Conservation (phyloP, 2,797 vertebrate species). For the Pseudotriccus pelzelni region DNA sequence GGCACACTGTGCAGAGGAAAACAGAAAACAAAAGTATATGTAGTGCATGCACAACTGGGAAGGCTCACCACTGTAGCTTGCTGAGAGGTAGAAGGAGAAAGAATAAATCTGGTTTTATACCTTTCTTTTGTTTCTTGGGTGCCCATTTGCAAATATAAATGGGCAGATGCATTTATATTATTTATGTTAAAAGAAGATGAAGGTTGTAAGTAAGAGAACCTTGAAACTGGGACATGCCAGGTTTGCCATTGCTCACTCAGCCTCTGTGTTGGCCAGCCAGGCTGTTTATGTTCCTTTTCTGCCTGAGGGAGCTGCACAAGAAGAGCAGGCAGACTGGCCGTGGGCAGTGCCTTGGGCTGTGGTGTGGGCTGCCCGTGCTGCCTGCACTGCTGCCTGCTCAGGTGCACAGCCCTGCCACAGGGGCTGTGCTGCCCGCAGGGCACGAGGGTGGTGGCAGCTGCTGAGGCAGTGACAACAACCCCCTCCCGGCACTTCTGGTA, state of each 20-base stretch:
- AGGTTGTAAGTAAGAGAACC: neutral
- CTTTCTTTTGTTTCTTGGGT: neutral
- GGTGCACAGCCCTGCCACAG: neutral
- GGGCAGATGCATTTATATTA: neutral
- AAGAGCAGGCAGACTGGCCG: neutral
- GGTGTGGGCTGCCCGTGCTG: fast-evolving
- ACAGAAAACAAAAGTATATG: neutral
- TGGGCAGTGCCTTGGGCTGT: neutral
- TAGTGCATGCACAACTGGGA: neutral
- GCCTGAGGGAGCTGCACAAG: neutral
- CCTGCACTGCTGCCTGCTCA: neutral
- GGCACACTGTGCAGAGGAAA: conserved; percentile 10
- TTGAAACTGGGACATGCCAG: neutral
- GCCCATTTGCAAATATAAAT: neutral
- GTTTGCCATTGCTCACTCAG: neutral
- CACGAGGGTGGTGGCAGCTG: neutral
- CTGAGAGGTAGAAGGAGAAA: neutral
- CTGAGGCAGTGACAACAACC: neutral
- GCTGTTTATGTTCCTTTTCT: neutral
- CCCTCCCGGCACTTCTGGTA: neutral
- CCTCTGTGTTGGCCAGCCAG: neutral
- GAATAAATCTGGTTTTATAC: neutral
- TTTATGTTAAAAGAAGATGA: neutral
- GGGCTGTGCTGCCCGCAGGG: neutral
- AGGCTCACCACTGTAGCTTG: neutral